These are phyloP conservation scores for Nomada ferruginata DNA, from an alignment of 2,888 invertebrate genomes.

Conservation along the genomic window DNA sequence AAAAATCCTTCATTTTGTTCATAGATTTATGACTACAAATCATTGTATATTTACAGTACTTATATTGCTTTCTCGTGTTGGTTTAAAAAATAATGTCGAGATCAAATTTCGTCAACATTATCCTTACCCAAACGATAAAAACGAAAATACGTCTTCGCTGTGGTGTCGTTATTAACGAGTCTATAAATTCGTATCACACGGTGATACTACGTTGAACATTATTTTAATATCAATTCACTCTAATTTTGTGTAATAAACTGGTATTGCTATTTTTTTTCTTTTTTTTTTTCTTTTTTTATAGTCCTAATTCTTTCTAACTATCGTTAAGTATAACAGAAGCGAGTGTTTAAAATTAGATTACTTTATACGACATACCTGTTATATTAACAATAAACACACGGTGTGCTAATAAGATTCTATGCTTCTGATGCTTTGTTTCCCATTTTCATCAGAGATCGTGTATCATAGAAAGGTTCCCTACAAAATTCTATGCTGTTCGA, in stretches of 20 bases:
- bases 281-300: slow-evolving; percentile 4
- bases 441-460: slow-evolving; percentile 62
- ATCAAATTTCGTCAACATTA: slow-evolving; percentile 28
- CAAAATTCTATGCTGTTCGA: slow-evolving; percentile 63
- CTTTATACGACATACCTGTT: slow-evolving; percentile 41
- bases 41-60: slow-evolving; percentile 58
- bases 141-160: slow-evolving; percentile 26
- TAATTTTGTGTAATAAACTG: slow-evolving; percentile 42
- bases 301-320: slow-evolving; percentile 26
- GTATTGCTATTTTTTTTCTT: slow-evolving; percentile 31
- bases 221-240: slow-evolving; percentile 44
- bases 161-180: slow-evolving; percentile 16
- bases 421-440: slow-evolving; percentile 68
- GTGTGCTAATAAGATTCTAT: slow-evolving; percentile 67
- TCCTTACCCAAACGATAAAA: slow-evolving; percentile 37
- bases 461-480: slow-evolving; percentile 63
- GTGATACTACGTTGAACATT: slow-evolving; percentile 40
- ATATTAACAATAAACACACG: slow-evolving; percentile 63
- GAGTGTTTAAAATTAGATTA: slow-evolving; percentile 36
- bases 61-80: slow-evolving; percentile 33
- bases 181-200: slow-evolving; percentile 41
- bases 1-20: slow-evolving; percentile 42
- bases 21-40: slow-evolving; percentile 41
- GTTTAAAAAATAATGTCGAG: slow-evolving; percentile 24
- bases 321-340: slow-evolving; percentile 43